Conservation (phyloP, 2,797 vertebrate genomes). For the Gobionotothen gibberifrons region DNA sequence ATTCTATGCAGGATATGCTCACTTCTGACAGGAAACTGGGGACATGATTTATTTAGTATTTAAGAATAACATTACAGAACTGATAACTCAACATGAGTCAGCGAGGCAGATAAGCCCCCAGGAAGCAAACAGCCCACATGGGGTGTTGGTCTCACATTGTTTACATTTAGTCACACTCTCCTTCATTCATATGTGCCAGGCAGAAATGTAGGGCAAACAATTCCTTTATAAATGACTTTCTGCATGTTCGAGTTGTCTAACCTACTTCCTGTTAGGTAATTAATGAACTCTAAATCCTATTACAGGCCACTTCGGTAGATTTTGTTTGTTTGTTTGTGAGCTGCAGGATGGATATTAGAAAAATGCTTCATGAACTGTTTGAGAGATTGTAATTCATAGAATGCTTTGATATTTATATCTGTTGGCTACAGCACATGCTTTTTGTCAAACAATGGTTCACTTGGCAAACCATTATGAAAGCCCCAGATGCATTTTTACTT, state of each 20-base stretch:
- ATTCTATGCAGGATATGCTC: conserved; percentile 20
- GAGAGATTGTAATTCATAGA: background rate
- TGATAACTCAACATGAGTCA: conserved; percentile 51
- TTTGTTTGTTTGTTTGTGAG: conserved; percentile 14
- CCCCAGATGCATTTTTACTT: background rate
- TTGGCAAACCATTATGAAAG: background rate
- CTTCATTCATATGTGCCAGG: conserved; percentile 22
- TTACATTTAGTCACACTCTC: conserved; percentile 51
- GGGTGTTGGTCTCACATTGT: conserved; percentile 47
- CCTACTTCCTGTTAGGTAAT: conserved; percentile 51
- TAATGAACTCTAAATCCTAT: conserved; percentile 24
- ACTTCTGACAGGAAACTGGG: conserved; percentile 28
- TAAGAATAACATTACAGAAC: conserved; percentile 43
- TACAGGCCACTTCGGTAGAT: background rate
- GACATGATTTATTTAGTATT: conserved; percentile 53
- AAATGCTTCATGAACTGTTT: background rate
- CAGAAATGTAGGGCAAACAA: conserved; percentile 3
- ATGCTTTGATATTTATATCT: background rate
- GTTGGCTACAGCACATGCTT: background rate
- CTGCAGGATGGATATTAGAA: background rate
- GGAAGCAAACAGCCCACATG: conserved; percentile 20
- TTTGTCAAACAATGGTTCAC: background rate
- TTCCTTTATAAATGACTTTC: conserved; percentile 16
- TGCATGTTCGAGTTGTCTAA: conserved; percentile 18
- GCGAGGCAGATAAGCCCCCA: conserved; percentile 10